Evolutionary conservation across 1,140 invertebrate genomes (phyloP), one percentile per base, ranked within the genome.

Genomic region (Hydropsyche tenuis): DNA sequence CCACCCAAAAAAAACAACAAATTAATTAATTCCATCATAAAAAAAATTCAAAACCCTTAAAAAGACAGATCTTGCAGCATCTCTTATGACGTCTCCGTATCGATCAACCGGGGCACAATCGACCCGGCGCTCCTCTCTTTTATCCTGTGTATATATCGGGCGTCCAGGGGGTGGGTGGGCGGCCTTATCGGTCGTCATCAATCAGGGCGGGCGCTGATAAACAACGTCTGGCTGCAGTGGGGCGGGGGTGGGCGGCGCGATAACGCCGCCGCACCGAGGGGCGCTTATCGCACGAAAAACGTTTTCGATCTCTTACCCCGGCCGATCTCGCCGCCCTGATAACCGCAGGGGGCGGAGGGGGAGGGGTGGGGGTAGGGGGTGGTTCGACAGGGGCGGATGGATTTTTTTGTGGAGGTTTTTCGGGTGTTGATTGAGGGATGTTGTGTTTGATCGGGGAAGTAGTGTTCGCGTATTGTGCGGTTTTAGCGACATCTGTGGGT

Each of bases 201-300:
- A 60, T 70, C 68, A 70, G 56, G 72, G 72, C 63, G 60, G 75
- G 63, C 60, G 75, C 76, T 77, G 76, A 77, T 77, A 77, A 77
- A 75, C 71, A 69, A 73, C 76, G 76, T 77, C 74, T 75, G 76
- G 74, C 73, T 77, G 76, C 76, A 77, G 68, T 65, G 70, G 69
- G 73, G 62, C 42, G 60, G 70, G 74, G 60, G 69, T 48, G 66
- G 60, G 70, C 70, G 60, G 69, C 51, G 30, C 30, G 30, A 37
- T 37, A 37, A 37, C 3, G 3, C 3, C 30, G 3, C 30, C 30
- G 3, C 48, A 51, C 71, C 23, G 62, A 22, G 43, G 69, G 56
- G 70, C 56, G 51, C 71, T 75, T 77, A 77, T 77, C 76, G 72
- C 76, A 77, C 76, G 71, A 77, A 77, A 77, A 77, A 75, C 76